These are phyloP conservation scores for Lycaon pictus DNA, from an alignment of 2,113 vertebrate species.

Conservation along the genomic window DNA sequence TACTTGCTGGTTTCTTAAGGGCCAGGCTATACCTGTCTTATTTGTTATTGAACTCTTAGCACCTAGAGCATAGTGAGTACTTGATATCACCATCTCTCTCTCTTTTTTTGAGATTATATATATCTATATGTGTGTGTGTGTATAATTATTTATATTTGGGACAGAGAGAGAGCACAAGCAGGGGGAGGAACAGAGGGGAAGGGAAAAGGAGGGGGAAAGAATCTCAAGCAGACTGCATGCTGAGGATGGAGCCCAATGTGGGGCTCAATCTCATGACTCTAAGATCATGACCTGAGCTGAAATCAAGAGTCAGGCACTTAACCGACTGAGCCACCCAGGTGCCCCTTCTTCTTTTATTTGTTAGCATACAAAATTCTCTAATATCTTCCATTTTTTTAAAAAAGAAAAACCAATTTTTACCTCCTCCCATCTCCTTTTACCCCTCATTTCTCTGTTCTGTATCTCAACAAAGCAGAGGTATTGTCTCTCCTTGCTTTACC, in stretches of 20 bases:
- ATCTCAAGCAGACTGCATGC: neutral
- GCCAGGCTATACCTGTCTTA: neutral
- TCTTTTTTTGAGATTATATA: neutral
- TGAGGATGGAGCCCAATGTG: neutral
- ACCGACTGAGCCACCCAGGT: neutral
- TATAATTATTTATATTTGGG: neutral
- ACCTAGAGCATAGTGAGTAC: neutral
- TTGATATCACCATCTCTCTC: conserved; percentile 11
- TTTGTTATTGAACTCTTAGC: conserved; percentile 37
- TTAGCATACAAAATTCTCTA: conserved; percentile 6
- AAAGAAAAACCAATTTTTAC: neutral
- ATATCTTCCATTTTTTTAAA: neutral
- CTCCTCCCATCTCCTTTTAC: neutral
- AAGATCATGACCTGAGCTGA: neutral
- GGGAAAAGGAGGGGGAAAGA: neutral
- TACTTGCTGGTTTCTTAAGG: conserved; percentile 27
- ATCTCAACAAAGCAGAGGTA: neutral
- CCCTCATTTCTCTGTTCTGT: neutral
- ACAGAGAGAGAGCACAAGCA: neutral
- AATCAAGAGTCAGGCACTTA: neutral
- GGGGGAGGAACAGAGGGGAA: neutral
- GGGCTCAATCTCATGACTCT: neutral
- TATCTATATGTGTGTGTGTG: too few relatives aligned
- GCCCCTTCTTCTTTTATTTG: conserved; percentile 20
- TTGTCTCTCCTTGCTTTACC: neutral